A percentile compares a stretch with the other conserved stretches of the same genome.
Evolutionary conservation across 2,113 vertebrate genomes (phyloP).

Genomic region (Tilapia sparmanii): DNA sequence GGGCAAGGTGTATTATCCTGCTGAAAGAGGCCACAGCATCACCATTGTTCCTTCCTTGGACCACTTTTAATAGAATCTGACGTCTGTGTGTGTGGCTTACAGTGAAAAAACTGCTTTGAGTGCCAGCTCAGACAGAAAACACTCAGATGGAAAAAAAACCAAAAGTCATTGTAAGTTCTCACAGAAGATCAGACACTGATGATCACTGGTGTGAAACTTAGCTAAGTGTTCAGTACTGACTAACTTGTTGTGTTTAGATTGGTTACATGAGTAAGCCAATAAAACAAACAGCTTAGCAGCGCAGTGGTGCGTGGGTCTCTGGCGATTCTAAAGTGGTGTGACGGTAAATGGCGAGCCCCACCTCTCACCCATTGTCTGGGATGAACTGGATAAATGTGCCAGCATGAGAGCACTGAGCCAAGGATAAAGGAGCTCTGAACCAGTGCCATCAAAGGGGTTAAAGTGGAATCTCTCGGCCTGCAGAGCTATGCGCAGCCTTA

Average conservation of each 20-base stretch:
- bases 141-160: rapidly evolving
- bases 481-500: neutral
- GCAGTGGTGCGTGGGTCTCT: neutral
- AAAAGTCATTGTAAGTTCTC: neutral
- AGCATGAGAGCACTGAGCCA: neutral
- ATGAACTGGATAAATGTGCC: neutral
- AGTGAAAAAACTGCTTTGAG: neutral
- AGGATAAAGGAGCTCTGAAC: neutral
- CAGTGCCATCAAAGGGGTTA: neutral
- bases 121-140: neutral
- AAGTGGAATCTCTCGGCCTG: neutral
- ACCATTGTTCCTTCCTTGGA: neutral
- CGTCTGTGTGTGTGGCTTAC: neutral
- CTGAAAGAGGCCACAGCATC: neutral
- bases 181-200: neutral
- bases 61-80: neutral
- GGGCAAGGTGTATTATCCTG: neutral
- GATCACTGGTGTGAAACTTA: neutral
- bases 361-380: neutral
- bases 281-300: neutral
- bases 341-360: neutral
- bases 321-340: neutral
- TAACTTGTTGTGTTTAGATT: neutral
- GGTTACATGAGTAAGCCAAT: neutral
- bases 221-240: neutral